A percentile compares a stretch with the other conserved stretches of the same genome.
Evolutionary conservation across 2,113 vertebrate genomes (phyloP).

Genomic region (Dasyornis broadbenti): DNA sequence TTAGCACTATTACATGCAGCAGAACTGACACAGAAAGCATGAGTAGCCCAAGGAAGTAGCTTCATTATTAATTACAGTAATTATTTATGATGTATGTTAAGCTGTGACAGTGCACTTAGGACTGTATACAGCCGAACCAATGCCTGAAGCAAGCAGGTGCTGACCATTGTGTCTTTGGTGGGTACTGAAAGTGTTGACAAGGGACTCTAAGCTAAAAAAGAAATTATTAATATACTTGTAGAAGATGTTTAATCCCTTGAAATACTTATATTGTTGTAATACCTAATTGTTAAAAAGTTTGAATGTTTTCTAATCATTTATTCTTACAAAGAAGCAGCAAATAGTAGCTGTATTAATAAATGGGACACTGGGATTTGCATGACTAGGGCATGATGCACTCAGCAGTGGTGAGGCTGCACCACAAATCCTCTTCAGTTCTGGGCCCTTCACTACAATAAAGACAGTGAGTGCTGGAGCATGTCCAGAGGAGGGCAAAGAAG

Average conservation of each 20-base stretch:
- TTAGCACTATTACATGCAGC: background rate
- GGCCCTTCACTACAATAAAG: background rate
- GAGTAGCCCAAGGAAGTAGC: conserved; percentile 12
- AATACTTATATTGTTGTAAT: background rate
- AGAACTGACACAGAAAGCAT: background rate
- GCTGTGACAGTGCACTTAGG: conserved; percentile 27
- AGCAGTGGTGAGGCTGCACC: background rate
- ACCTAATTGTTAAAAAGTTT: background rate
- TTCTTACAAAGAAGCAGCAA: background rate
- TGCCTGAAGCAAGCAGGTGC: conserved; percentile 32
- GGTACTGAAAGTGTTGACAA: background rate
- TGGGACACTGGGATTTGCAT: background rate
- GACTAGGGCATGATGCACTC: background rate
- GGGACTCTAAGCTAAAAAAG: background rate
- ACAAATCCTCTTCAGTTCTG: background rate
- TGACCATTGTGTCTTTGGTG: conserved; percentile 19
- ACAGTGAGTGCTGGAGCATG: no score
- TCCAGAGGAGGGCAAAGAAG: background rate
- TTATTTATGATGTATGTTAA: conserved; percentile 40
- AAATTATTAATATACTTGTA: background rate
- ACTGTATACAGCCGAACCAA: background rate
- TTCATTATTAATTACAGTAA: conserved; percentile 46
- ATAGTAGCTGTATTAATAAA: background rate
- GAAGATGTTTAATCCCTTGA: background rate
- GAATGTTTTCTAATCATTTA: background rate